Conservation (phyloP, 2,888 invertebrate species). For the Calephelis perditalis region DNA sequence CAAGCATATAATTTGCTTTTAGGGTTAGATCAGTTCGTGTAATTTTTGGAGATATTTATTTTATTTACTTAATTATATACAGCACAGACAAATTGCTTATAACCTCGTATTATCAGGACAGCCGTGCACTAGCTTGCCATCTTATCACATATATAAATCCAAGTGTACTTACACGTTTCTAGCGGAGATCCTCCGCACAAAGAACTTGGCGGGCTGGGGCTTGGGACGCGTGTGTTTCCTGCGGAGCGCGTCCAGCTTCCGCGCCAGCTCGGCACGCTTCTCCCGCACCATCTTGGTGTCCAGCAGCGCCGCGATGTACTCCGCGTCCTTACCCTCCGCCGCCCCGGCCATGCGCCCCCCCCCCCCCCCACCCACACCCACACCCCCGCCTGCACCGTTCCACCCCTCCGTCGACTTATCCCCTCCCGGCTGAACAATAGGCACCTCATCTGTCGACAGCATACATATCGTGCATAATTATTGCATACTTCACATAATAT, state of each 20-base stretch:
- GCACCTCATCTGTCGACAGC: not conserved
- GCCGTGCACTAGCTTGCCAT: no score
- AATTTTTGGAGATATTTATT: no score
- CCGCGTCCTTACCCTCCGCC: constrained; percentile 69
- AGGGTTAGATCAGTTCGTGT: no score
- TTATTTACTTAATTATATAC: no score
- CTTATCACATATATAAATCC: no score
- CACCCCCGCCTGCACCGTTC: constrained; percentile 33
- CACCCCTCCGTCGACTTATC: constrained; percentile 16
- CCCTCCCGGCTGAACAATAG: not conserved
- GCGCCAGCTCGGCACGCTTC: constrained; percentile 89
- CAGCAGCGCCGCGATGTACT: constrained; percentile 75
- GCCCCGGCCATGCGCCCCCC: constrained; percentile 87
- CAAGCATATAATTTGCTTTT: no score
- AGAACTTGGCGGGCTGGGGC: constrained; percentile 81
- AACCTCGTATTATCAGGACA: no score
- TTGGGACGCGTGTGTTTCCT: constrained; percentile 89
- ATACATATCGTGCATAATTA: no score
- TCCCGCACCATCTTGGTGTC: constrained; percentile 90
- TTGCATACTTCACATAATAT: no score
- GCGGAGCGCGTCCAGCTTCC: constrained; percentile 89
- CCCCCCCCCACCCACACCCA: constrained; percentile 63
- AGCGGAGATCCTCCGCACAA: constrained; percentile 86
- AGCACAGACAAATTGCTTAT: no score
- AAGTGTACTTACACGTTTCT: constrained; percentile 84